These are phyloP conservation scores for Sarcophaga rosellei DNA, from an alignment of 2,888 invertebrate species.

Conservation along the genomic window DNA sequence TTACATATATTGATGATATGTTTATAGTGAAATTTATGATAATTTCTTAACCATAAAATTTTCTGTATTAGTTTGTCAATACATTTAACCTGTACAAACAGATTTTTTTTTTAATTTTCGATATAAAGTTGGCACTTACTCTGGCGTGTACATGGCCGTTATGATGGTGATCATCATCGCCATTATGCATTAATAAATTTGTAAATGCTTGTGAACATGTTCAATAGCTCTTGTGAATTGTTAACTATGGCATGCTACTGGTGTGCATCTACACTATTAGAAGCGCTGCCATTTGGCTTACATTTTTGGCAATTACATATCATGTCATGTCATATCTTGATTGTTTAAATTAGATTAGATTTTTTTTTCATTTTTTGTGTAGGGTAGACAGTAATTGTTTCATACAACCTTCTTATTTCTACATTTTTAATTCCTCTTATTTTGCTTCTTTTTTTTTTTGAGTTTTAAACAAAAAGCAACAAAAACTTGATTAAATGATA, in stretches of 20 bases:
- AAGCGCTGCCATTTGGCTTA: no score
- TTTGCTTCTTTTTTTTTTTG: not conserved
- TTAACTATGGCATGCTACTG: no score
- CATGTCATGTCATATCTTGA: no score
- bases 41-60: constrained; percentile 16
- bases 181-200: no score
- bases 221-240: no score
- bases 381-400: constrained; percentile 8
- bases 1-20: constrained; percentile 4
- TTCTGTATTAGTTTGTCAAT: constrained; percentile 22
- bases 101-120: not conserved
- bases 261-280: no score
- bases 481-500: constrained; percentile 17
- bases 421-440: not conserved
- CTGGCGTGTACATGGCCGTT: no score
- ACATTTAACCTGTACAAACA: constrained; percentile 12
- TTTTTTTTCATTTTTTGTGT: not conserved
- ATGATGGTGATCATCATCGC: no score
- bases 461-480: not conserved
- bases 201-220: no score
- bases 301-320: no score
- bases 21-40: constrained; percentile 26
- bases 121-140: no score
- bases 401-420: not conserved
- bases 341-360: no score